Conservation (phyloP, 1,140 invertebrate species). For the Tetramorium simillimum region DNA sequence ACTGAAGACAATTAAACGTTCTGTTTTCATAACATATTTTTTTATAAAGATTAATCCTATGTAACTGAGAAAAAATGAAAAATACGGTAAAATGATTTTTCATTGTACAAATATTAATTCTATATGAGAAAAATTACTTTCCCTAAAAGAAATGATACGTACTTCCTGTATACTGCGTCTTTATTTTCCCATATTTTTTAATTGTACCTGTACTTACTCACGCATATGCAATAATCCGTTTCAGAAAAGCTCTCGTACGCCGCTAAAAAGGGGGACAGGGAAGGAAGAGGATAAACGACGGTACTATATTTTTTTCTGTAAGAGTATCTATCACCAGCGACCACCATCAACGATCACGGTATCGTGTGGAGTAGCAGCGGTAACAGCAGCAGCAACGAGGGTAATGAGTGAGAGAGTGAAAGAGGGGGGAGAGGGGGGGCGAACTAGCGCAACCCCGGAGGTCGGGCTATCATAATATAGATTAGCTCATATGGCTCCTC, state of each 20-base stretch:
- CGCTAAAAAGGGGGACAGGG: not conserved
- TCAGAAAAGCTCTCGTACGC: not conserved
- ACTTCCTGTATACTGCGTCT: not conserved
- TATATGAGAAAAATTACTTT: not conserved
- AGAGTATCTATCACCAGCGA: conserved; percentile 21
- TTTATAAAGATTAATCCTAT: not conserved
- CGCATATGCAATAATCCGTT: conserved; percentile 19
- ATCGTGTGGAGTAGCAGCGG: not conserved
- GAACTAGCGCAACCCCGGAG: conserved; percentile 75
- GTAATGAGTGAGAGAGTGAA: conserved; percentile 36
- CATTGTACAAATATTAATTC: conserved; percentile 2
- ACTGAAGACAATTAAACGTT: not conserved
- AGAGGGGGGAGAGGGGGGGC: not conserved
- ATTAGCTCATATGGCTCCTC: conserved; percentile 85
- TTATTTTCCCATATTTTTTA: conserved; percentile 11
- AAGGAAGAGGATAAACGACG: not conserved
- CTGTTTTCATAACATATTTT: not conserved
- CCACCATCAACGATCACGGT: conserved; percentile 43
- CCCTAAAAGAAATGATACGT: not conserved
- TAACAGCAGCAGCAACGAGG: conserved; percentile 18
- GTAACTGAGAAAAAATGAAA: not conserved
- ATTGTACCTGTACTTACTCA: not conserved
- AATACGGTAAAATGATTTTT: conserved; percentile 4
- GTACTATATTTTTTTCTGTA: not conserved
- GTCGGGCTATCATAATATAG: conserved; percentile 85